These are phyloP conservation scores for Meriones psammophilus DNA, from an alignment of 2,797 vertebrate species.

Conservation along the genomic window DNA sequence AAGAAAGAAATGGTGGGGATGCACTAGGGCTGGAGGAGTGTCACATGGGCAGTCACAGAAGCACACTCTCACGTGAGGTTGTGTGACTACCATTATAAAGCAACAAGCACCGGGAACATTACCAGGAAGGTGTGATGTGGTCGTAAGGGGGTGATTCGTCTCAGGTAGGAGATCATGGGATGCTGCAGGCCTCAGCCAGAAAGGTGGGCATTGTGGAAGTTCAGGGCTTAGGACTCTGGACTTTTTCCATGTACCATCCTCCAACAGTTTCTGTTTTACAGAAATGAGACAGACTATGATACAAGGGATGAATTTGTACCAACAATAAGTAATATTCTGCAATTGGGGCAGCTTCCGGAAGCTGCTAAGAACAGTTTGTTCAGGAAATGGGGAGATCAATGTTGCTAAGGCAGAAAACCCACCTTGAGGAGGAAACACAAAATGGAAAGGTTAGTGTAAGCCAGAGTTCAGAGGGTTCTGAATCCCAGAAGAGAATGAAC, in stretches of 20 bases:
- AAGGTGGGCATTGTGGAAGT: neutral
- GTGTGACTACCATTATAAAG: rapidly evolving
- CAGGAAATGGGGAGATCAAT: neutral
- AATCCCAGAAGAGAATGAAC: neutral
- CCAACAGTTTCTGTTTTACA: neutral
- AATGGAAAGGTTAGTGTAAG: neutral
- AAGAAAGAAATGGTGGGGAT: neutral
- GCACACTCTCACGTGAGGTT: too few species aligned
- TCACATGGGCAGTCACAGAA: neutral
- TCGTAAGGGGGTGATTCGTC: too few species aligned
- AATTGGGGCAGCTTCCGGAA: neutral
- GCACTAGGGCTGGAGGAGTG: rapidly evolving
- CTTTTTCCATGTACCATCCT: neutral
- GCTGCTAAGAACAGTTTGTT: neutral
- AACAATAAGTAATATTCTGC: neutral
- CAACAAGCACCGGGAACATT: neutral
- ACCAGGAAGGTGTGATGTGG: too few species aligned
- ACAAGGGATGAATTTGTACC: neutral
- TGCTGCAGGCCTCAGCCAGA: neutral
- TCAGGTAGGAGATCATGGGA: neutral
- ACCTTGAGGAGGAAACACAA: neutral
- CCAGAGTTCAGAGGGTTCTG: neutral
- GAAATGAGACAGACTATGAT: neutral
- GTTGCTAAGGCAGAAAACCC: neutral
- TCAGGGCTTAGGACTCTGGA: neutral